Percentiles rank a stretch among this genome's conserved stretches.
phyloP scores from a whole-genome alignment of 1,140 invertebrate species.

The Drosophila carrolli region DNA sequence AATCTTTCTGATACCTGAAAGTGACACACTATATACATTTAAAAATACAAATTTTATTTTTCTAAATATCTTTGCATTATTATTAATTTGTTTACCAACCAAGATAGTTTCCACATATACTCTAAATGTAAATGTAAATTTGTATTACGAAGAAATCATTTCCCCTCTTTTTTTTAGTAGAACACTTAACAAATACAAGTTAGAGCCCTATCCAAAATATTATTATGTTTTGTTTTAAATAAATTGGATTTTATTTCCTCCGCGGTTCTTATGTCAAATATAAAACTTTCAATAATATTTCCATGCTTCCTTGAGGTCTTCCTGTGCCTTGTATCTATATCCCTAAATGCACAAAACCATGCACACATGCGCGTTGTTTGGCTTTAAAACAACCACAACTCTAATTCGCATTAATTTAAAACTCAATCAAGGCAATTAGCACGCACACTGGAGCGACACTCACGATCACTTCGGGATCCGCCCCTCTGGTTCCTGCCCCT shows the following conservation, averaged over 20 bases:
- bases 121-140: no score
- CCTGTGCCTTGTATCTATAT: conserved; percentile 16
- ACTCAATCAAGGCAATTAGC: conserved; percentile 81
- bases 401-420: conserved; percentile 82
- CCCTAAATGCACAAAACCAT: conserved; percentile 6
- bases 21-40: no score
- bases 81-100: background rate
- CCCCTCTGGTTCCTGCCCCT: conserved; percentile 14
- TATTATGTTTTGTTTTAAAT: no score
- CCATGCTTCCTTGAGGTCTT: conserved; percentile 7
- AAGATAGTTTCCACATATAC: no score
- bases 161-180: no score
- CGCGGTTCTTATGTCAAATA: no score
- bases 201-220: no score
- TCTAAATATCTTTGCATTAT: background rate
- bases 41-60: background rate
- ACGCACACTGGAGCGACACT: conserved; percentile 63
- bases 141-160: no score
- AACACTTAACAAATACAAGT: no score
- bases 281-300: background rate
- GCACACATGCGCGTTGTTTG: conserved; percentile 39
- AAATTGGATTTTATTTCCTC: no score
- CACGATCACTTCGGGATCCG: conserved; percentile 32
- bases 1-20: no score
- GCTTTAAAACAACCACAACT: conserved; percentile 62